Evolutionary conservation across 2,113 vertebrate genomes (phyloP), one percentile per base, ranked within the genome.

Genomic region (Prionailurus bengalensis): DNA sequence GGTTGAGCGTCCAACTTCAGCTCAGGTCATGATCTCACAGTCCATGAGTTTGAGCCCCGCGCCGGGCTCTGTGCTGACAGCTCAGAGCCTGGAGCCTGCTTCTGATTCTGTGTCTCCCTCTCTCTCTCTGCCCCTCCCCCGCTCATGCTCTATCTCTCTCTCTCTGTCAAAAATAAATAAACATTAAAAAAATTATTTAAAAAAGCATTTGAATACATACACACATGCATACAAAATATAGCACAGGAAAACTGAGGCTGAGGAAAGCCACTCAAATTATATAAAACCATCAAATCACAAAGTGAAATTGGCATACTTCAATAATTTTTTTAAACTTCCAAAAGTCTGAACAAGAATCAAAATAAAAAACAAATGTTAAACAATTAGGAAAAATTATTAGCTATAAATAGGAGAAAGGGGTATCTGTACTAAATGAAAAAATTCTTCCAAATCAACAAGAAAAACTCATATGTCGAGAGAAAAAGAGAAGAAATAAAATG

Each of bases 211-310:
- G 45, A 45, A 45, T 45, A 45, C 45, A 45, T 45, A 45, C 45
- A 45, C 1, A 45, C 45, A 45, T 45, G 45, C 45, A 45, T 45
- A 45, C 45, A 45, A 89, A 86, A 73, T 36, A 84, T 15, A 95
- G 25, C 42, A 31, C 8, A 16, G 45, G 25, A 66, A 79, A 97
- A 82, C 21, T 74, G 27, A 96, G 15, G 7, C n/a, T 93, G 6
- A 89, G 21, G 27, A 63, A 90, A 63, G 23, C 6, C 48, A 94
- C 87, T 94, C n/a, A 87, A 93, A 97, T 1, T 45, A 9, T 36
- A 74, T 29, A 39, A 94, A 86, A 71, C 39, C 58, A 76, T 76
- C 82, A 95, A 88, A 79, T 89, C 33, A 97, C 27, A 39, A 58
- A 97, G 23, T 81, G 81, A 81, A 58, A 58, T 39, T 94, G 74